Percentiles rank a stretch among this genome's conserved stretches.
Conservation (phyloP, 2,888 invertebrate genomes). For the Apamea monoglypha region DNA sequence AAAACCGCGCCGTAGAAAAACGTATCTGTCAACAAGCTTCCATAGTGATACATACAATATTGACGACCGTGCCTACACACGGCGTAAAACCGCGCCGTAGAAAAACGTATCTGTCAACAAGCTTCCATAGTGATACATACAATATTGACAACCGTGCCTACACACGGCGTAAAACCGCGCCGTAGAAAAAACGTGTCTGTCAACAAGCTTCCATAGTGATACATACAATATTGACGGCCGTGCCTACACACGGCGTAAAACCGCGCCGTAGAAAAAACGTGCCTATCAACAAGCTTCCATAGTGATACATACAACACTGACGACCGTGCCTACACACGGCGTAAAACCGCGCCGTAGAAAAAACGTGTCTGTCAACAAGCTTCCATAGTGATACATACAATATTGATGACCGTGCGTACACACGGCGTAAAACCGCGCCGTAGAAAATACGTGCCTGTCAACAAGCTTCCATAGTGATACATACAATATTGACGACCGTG, state of each 20-base stretch:
- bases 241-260: not conserved
- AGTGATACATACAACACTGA: not conserved
- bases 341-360: not conserved
- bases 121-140: not conserved
- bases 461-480: not conserved
- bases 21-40: not conserved
- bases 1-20: not conserved
- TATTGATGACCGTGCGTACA: not conserved
- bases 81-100: not conserved
- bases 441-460: not conserved
- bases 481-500: not conserved
- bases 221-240: not conserved
- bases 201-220: not conserved
- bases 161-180: not conserved
- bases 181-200: not conserved
- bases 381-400: not conserved
- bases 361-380: not conserved
- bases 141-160: not conserved
- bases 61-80: not conserved
- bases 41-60: not conserved
- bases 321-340: not conserved
- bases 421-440: not conserved
- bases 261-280: not conserved
- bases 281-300: not conserved
- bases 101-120: not conserved